Evolutionary conservation across 2,797 vertebrate species (phyloP), one percentile per base, ranked within the genome.

Genomic region (Lithobates pipiens): DNA sequence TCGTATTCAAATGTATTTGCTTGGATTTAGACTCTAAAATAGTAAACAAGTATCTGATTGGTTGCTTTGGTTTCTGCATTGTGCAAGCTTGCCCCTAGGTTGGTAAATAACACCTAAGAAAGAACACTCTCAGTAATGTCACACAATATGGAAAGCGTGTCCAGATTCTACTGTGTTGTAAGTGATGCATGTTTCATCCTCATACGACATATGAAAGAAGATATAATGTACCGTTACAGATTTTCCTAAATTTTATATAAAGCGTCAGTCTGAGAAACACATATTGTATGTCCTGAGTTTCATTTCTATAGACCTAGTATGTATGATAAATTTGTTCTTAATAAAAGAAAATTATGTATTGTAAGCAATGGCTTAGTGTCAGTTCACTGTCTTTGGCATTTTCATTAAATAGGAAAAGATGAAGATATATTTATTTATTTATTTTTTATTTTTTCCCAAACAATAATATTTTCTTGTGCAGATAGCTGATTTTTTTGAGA

Each of bases 251-350:
- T 93, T 93, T 93, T 93, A 90, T 93, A 92, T 92, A 92, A 89
- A 89, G 90, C 88, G 73, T 92, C 89, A 88, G 90, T 88, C 83
- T 86, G 89, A 83, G 90, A 90, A 92, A 93, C 93, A 93, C 91
- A 77, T 69, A 91, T 92, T 89, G 93, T 88, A 93, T 91, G 95
- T 97, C 93, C 91, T 91, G 95, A 97, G 95, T 94, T 85, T 90
- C 92, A 95, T 95, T 90, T 96, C 95, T 96, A 92, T 93, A 93
- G 93, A 93, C 88, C 93, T 95, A 93, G 91, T 95, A 90, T 92
- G 93, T 93, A 93, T 91, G 94, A 79, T 89, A 86, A 87, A 89
- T 91, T 90, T 95, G 93, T 94, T 91, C 92, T 92, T 91, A 92
- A 92, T 92, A 92, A 93, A 79, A 79, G 61, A 44, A 92, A 80